Percentiles rank a stretch among this genome's conserved stretches.
Evolutionary conservation across 1,140 invertebrate genomes (phyloP).

Genomic region (Pseudachorutes palmiensis): DNA sequence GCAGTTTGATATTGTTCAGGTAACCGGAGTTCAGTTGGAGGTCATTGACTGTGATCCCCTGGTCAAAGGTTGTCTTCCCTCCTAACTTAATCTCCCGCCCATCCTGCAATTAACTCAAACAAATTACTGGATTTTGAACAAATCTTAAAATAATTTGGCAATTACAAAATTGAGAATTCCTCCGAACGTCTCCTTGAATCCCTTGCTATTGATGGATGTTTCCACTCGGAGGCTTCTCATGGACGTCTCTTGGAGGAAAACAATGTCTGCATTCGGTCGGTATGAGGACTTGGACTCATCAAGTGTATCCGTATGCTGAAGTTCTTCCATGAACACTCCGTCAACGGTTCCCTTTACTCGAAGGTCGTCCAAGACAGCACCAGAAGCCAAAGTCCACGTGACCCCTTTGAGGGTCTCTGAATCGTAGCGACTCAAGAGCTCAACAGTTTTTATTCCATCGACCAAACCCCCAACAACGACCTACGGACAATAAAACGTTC

Average conservation of each 20-base stretch:
- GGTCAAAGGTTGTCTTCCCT: slow-evolving; percentile 14
- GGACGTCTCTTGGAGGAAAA: slow-evolving; percentile 8
- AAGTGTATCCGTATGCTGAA: slow-evolving; percentile 8
- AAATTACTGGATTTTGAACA: neutral
- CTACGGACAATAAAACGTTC: neutral
- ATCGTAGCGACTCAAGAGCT: neutral
- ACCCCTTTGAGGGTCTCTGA: neutral
- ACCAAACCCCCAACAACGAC: neutral
- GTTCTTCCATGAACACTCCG: slow-evolving; percentile 15
- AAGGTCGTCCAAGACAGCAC: neutral
- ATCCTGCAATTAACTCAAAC: slow-evolving; percentile 12
- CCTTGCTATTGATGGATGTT: slow-evolving; percentile 18
- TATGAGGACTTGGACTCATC: neutral
- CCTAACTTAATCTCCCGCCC: neutral
- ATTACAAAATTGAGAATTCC: slow-evolving; percentile 24
- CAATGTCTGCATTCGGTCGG: slow-evolving; percentile 18
- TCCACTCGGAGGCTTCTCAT: slow-evolving; percentile 7
- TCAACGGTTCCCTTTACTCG: neutral
- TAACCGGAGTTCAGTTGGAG: slow-evolving; percentile 9
- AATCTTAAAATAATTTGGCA: neutral
- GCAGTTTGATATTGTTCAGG: slow-evolving; percentile 16
- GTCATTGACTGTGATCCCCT: neutral
- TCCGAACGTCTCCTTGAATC: slow-evolving; percentile 21
- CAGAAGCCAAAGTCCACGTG: neutral
- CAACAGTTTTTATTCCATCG: slow-evolving; percentile 11